phyloP scores from a whole-genome alignment of 2,888 invertebrate species.

The Chalcosyrphus nemorum region DNA sequence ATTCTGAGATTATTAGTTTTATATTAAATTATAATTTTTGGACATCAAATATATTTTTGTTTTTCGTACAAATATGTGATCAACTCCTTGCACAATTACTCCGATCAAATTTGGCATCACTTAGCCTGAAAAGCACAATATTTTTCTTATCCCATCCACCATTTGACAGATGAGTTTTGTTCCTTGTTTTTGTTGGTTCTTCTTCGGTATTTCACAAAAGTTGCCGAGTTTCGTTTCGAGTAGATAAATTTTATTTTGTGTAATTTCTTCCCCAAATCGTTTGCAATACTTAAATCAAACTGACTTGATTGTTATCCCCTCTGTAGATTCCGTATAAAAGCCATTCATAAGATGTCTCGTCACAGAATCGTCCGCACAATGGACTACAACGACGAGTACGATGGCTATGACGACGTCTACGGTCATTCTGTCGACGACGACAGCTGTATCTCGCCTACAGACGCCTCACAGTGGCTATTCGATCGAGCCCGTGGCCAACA shows the following conservation, averaged over 20 bases:
- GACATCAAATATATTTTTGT: no score
- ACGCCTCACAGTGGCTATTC: slow-evolving; percentile 92
- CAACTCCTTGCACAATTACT: not conserved
- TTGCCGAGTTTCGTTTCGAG: no score
- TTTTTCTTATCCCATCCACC: not conserved
- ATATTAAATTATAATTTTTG: no score
- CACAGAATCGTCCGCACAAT: slow-evolving; percentile 93
- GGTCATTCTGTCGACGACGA: slow-evolving; percentile 98
- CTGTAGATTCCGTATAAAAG: not conserved
- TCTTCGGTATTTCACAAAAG: slow-evolving; percentile 19
- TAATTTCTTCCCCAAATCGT: slow-evolving; percentile 4
- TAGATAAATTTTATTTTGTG: slow-evolving; percentile 27
- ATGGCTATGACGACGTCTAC: slow-evolving; percentile 92
- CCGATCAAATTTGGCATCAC: slow-evolving; percentile 57
- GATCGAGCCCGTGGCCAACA: slow-evolving; percentile 89
- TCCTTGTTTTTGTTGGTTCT: slow-evolving; percentile 46
- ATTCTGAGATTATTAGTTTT: no score
- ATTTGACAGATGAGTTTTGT: slow-evolving; percentile 31
- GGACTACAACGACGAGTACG: slow-evolving; percentile 95
- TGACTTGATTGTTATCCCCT: not conserved
- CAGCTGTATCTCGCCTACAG: slow-evolving; percentile 94
- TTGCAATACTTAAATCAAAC: not conserved
- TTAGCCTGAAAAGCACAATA: not conserved
- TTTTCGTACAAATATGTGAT: no score
- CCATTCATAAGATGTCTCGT: slow-evolving; percentile 88